Evolutionary conservation across 2,113 vertebrate genomes (phyloP).

Genomic region (human (Homo sapiens)): DNA sequence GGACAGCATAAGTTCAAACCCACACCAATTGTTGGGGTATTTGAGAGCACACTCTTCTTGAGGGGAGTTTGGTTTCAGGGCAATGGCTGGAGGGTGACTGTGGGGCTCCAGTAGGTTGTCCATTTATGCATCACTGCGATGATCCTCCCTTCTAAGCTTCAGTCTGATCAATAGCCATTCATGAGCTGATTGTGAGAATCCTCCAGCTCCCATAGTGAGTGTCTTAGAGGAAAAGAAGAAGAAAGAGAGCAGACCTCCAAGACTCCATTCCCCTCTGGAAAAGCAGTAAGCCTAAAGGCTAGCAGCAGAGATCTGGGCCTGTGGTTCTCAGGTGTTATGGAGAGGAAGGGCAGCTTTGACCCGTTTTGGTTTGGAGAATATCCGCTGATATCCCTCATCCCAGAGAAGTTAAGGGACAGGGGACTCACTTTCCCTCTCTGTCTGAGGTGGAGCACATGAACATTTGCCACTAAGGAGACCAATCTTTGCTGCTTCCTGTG

Average conservation of each 20-base stretch:
- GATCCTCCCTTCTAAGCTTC: neutral
- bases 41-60: neutral
- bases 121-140: rapidly evolving
- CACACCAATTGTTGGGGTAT: neutral
- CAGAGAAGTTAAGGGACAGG: neutral
- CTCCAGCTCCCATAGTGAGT: neutral
- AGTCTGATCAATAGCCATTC: neutral
- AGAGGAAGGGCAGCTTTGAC: neutral
- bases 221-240: neutral
- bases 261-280: neutral
- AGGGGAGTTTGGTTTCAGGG: neutral
- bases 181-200: neutral
- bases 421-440: neutral
- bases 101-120: no score
- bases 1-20: neutral
- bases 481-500: neutral
- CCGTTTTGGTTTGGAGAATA: neutral
- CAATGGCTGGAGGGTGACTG: neutral
- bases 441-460: neutral
- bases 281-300: neutral
- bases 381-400: neutral
- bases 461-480: neutral
- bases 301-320: neutral
- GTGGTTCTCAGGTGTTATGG: neutral
- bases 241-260: neutral